Evolutionary conservation across 2,888 invertebrate genomes (phyloP).

Genomic region (Stegophylla sp.): DNA sequence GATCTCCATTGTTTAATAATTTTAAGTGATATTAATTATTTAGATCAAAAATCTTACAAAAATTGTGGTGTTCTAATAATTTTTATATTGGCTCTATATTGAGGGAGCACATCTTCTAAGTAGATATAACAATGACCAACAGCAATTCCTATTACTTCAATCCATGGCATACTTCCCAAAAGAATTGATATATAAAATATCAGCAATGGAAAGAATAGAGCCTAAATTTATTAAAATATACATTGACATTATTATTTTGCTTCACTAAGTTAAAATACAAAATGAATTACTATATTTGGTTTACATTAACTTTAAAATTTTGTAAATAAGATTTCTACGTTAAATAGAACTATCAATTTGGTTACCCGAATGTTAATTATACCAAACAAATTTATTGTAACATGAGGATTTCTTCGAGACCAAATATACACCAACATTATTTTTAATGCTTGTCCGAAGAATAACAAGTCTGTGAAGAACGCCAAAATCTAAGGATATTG

Average conservation of each 20-base stretch:
- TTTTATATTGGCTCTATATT: slow-evolving; percentile 88
- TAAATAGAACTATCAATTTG: background rate
- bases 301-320: no score
- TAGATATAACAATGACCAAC: slow-evolving; percentile 99
- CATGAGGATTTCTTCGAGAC: slow-evolving; percentile 94
- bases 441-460: slow-evolving; percentile 98
- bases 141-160: slow-evolving; percentile 97
- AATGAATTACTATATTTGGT: no score
- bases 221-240: slow-evolving; percentile 69
- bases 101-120: slow-evolving; percentile 95
- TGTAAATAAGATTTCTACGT: background rate
- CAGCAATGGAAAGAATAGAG: slow-evolving; percentile 98
- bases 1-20: background rate
- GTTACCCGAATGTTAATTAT: slow-evolving; percentile 88
- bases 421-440: slow-evolving; percentile 99
- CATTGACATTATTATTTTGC: background rate
- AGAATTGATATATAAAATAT: slow-evolving; percentile 94
- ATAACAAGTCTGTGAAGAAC: slow-evolving; percentile 94
- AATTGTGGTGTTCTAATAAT: slow-evolving; percentile 89
- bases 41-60: slow-evolving; percentile 73
- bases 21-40: slow-evolving; percentile 5
- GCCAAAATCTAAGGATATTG: slow-evolving; percentile 76
- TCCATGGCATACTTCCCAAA: slow-evolving; percentile 93
- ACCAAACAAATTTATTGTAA: slow-evolving; percentile 98
- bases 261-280: no score